Percentiles rank a stretch among this genome's conserved stretches.
phyloP scores from a whole-genome alignment of 2,113 vertebrate species.

The Mustela nigripes region DNA sequence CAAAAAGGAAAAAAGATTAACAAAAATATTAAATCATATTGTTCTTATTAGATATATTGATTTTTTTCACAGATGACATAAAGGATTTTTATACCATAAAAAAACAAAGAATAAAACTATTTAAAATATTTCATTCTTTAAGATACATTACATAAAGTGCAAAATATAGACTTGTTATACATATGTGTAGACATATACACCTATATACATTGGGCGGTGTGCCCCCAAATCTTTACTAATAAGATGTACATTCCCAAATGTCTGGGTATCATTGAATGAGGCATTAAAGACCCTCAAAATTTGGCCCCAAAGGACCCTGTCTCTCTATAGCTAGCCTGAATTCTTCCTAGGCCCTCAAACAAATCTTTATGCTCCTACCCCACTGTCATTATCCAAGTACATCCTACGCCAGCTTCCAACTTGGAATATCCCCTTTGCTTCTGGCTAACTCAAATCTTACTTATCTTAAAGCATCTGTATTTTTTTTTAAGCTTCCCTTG shows the following conservation, averaged over 20 bases:
- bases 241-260: neutral
- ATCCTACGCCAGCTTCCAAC: neutral
- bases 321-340: neutral
- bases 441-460: neutral
- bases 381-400: neutral
- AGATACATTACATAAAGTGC: neutral
- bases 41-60: constrained; percentile 12
- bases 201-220: neutral
- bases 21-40: constrained; percentile 31
- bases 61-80: neutral
- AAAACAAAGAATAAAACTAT: neutral
- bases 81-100: neutral
- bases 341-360: neutral
- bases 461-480: neutral
- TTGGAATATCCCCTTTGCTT: neutral
- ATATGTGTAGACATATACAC: neutral
- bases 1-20: neutral
- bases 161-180: neutral
- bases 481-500: neutral
- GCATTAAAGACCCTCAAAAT: neutral
- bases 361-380: neutral
- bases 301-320: neutral
- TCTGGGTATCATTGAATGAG: neutral
- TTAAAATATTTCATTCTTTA: neutral
- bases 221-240: constrained; percentile 18